Conservation (phyloP, 2,797 vertebrate species). For the Botia almorhae region DNA sequence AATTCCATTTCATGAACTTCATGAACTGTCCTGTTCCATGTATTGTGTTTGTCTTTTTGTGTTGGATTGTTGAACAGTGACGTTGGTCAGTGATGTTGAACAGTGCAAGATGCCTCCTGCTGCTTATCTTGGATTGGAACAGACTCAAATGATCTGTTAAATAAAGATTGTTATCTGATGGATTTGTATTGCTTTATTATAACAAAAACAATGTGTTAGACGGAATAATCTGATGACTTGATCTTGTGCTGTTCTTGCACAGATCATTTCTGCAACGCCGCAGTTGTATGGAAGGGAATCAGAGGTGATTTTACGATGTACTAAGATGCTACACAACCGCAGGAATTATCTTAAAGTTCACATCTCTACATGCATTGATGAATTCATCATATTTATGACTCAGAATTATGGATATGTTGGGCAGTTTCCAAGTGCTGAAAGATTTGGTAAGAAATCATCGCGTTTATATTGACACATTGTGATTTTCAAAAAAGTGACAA, state of each 20-base stretch:
- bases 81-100: background rate
- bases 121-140: background rate
- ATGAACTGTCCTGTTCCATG: background rate
- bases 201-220: background rate
- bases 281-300: constrained; percentile 60
- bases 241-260: constrained; percentile 8
- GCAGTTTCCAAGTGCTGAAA: too few species aligned
- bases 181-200: constrained; percentile 21
- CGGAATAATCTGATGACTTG: too few species aligned
- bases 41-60: too few species aligned
- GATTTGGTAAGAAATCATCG: too few species aligned
- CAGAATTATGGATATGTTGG: background rate
- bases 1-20: background rate
- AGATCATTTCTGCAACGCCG: constrained; percentile 62
- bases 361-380: background rate
- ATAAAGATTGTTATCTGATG: constrained; percentile 31
- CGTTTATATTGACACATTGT: too few species aligned
- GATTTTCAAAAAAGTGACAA: too few species aligned
- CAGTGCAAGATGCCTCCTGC: background rate
- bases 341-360: constrained; percentile 58
- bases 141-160: background rate
- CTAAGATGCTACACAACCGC: constrained; percentile 65
- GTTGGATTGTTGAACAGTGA: background rate
- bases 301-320: constrained; percentile 62
- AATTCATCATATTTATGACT: background rate